A percentile compares a stretch with the other conserved stretches of the same genome.
Evolutionary conservation across 2,113 vertebrate genomes (phyloP).

Genomic region (Cricetomys ansorgei): DNA sequence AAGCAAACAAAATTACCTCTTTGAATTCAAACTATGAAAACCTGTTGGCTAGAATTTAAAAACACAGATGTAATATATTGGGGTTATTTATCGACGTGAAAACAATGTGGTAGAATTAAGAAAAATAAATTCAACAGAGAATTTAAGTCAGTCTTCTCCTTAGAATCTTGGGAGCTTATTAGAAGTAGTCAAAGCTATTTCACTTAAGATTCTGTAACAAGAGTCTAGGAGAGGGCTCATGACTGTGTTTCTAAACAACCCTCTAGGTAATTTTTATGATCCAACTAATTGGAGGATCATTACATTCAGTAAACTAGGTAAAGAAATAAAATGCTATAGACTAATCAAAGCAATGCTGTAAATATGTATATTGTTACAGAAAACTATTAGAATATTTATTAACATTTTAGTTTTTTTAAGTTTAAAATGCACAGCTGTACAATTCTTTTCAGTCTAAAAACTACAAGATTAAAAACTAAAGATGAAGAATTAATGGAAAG

Average conservation of each 20-base stretch:
- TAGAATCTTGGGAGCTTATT: background rate
- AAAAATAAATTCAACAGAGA: background rate
- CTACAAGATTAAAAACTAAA: background rate
- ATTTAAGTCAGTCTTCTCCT: background rate
- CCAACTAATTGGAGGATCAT: background rate
- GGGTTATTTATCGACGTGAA: background rate
- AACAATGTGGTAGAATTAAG: slow-evolving; percentile 12
- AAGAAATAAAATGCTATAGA: background rate
- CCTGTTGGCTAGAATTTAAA: background rate
- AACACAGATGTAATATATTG: background rate
- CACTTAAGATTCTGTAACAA: background rate
- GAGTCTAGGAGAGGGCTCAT: background rate
- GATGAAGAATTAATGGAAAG: background rate
- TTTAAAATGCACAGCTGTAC: background rate
- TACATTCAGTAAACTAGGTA: background rate
- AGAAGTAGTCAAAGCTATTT: background rate
- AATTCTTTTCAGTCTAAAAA: background rate
- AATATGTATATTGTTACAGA: background rate
- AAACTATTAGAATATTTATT: background rate
- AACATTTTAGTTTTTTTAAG: background rate
- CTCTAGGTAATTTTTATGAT: background rate
- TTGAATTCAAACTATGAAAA: slow-evolving; percentile 51
- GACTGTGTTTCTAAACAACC: background rate
- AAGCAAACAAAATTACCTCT: background rate
- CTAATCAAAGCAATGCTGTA: background rate